Conservation (phyloP, 2,888 invertebrate species). For the Spodoptera littoralis region DNA sequence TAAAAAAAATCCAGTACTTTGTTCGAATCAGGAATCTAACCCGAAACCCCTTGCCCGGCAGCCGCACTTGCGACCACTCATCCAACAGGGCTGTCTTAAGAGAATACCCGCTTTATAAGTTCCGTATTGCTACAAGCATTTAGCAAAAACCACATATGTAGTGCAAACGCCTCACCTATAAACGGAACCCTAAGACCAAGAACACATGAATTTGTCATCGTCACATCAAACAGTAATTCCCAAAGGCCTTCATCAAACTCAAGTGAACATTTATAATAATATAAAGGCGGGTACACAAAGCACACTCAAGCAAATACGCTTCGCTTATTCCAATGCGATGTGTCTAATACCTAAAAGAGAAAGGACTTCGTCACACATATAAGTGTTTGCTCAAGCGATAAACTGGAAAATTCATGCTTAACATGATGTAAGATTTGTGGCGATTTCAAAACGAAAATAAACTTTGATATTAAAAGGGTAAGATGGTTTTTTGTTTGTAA, state of each 20-base stretch:
- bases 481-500: no score
- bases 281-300: slow-evolving; percentile 28
- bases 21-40: no score
- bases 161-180: background rate
- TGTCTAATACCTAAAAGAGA: slow-evolving; percentile 29
- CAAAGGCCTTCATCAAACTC: slow-evolving; percentile 17
- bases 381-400: slow-evolving; percentile 37
- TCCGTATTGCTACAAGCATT: no score
- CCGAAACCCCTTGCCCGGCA: no score
- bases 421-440: slow-evolving; percentile 23
- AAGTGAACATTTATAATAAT: slow-evolving; percentile 23
- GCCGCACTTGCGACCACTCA: no score
- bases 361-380: slow-evolving; percentile 31
- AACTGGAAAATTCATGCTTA: slow-evolving; percentile 38
- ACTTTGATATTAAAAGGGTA: slow-evolving; percentile 8
- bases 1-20: no score
- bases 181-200: background rate
- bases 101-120: no score
- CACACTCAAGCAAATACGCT: slow-evolving; percentile 11
- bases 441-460: slow-evolving; percentile 22
- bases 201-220: background rate
- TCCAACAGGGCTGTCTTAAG: no score
- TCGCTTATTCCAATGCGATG: slow-evolving; percentile 34
- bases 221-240: background rate
- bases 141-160: no score